These are phyloP conservation scores for Strigamia maritima DNA, from an alignment of 2,888 invertebrate genomes.

Conservation along the genomic window DNA sequence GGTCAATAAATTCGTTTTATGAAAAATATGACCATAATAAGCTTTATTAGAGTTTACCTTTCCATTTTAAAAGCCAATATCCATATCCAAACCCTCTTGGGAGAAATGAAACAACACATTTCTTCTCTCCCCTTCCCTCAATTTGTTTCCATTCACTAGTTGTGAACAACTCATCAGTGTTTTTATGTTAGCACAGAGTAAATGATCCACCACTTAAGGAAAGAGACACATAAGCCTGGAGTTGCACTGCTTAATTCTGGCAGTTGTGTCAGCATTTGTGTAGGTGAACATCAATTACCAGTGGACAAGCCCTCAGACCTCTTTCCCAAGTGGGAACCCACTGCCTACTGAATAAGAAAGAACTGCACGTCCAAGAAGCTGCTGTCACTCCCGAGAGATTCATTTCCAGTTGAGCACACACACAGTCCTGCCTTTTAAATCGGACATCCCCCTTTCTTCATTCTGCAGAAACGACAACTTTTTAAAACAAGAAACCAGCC, in stretches of 20 bases:
- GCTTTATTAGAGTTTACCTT: neutral
- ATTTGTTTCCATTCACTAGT: constrained; percentile 18
- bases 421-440: constrained; percentile 19
- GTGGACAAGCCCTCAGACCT: constrained; percentile 26
- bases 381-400: constrained; percentile 26
- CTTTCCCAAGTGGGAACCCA: constrained; percentile 9
- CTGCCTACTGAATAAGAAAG: constrained; percentile 24
- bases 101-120: constrained; percentile 2
- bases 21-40: neutral
- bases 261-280: constrained; percentile 20
- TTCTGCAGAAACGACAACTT: constrained; percentile 17
- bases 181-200: constrained; percentile 8
- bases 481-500: neutral
- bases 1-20: neutral
- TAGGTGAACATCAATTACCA: constrained; percentile 21
- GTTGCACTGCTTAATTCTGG: constrained; percentile 12
- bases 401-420: constrained; percentile 27
- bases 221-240: constrained; percentile 24
- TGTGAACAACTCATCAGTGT: constrained; percentile 7
- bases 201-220: constrained; percentile 20
- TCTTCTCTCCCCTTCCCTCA: neutral
- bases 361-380: constrained; percentile 20
- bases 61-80: constrained; percentile 4
- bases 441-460: neutral
- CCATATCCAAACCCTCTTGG: neutral